These are phyloP conservation scores for Xiphydria camelus DNA, from an alignment of 2,888 invertebrate species.

Conservation along the genomic window DNA sequence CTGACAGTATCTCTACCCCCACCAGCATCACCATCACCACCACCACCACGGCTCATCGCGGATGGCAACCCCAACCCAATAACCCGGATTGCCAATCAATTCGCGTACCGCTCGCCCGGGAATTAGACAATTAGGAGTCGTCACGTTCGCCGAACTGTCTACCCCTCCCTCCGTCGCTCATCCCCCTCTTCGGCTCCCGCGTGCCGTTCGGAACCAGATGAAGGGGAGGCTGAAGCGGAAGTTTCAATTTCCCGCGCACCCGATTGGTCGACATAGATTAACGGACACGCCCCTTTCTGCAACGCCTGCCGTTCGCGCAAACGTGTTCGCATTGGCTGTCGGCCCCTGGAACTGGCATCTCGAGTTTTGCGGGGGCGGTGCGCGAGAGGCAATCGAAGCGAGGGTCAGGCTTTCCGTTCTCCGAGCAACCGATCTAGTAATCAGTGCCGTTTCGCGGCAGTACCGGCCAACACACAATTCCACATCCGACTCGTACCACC, in stretches of 20 bases:
- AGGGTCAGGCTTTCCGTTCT: constrained; percentile 38
- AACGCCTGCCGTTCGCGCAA: constrained; percentile 35
- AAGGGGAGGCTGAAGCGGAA: constrained; percentile 20
- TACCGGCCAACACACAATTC: constrained; percentile 50
- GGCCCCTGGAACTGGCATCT: constrained; percentile 39
- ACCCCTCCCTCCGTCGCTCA: background rate
- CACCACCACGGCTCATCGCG: constrained; percentile 17
- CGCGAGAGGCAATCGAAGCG: constrained; percentile 18
- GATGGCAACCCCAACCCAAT: constrained; percentile 29
- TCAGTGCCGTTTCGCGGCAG: constrained; percentile 58
- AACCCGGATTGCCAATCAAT: constrained; percentile 50
- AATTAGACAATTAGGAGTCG: constrained; percentile 59
- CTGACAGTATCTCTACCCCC: background rate
- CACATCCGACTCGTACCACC: constrained; percentile 20
- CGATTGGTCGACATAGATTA: constrained; percentile 32
- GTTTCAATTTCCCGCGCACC: constrained; percentile 20
- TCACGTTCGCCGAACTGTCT: constrained; percentile 45
- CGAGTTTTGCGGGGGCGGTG: constrained; percentile 51
- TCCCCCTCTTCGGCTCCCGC: background rate
- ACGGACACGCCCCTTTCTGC: constrained; percentile 37
- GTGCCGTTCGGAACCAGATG: constrained; percentile 5
- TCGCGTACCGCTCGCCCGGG: constrained; percentile 50
- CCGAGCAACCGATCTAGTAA: constrained; percentile 49
- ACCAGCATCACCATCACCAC: constrained; percentile 7
- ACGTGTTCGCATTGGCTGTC: constrained; percentile 41